Percentiles rank a stretch among this genome's conserved stretches.
Evolutionary conservation across 2,113 vertebrate genomes (phyloP).

Genomic region (Mesocricetus auratus): DNA sequence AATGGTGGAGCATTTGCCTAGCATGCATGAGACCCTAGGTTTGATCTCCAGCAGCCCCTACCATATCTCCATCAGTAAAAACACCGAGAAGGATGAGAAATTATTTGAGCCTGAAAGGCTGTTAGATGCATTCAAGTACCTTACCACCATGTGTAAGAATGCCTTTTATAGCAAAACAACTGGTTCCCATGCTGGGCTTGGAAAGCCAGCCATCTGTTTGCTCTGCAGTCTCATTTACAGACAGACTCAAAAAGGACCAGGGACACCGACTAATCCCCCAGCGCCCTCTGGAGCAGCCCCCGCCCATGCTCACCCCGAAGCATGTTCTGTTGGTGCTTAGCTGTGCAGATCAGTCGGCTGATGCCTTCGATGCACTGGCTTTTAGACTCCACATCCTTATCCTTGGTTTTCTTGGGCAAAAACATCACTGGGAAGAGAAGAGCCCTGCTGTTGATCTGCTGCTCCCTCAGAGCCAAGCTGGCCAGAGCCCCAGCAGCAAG

Average conservation of each 20-base stretch:
- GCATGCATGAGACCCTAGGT: background rate
- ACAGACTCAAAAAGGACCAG: background rate
- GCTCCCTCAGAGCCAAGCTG: background rate
- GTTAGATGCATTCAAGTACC: no score
- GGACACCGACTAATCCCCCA: background rate
- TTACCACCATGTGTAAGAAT: rapidly evolving
- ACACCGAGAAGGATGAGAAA: background rate
- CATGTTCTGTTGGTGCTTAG: constrained; percentile 99
- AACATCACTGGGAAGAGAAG: constrained; percentile 94
- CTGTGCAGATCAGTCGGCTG: constrained; percentile 98
- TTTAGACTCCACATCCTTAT: constrained; percentile 96
- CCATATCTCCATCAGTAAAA: background rate
- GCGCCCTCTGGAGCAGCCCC: background rate
- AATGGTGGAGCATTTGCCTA: background rate
- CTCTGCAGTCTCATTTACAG: no score
- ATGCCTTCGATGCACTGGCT: constrained; percentile 98
- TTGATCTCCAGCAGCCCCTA: background rate
- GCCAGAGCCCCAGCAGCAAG: background rate
- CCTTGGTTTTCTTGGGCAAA: constrained; percentile 98
- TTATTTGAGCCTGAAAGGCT: background rate
- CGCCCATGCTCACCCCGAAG: constrained; percentile 91
- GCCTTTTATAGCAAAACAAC: rapidly evolving
- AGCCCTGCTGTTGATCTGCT: background rate
- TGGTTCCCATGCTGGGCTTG: rapidly evolving
- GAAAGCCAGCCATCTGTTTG: background rate